Base-by-base conservation (phyloP, 2,113 vertebrate species). In the Alaudala cheleensis region DNA sequence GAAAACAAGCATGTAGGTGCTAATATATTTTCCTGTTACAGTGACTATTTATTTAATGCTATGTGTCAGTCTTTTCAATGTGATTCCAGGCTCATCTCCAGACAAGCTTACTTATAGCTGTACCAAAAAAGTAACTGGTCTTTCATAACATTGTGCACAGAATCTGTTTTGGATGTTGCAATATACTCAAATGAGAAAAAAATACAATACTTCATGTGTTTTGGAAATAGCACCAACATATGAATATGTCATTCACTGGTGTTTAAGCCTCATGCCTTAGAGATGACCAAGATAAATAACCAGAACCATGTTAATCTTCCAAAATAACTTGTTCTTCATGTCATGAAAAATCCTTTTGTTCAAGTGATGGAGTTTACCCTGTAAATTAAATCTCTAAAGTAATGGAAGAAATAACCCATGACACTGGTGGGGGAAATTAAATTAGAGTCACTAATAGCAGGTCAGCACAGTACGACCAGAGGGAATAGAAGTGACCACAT, bases 371-470 rank as follows among this genome's bases (percentile, higher is more conserved):
- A 97, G 97, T 98, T 98, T 97, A 94, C 89, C 81, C 88, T 97
- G 97, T 97, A 98, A 98, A 98, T 97, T 97, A 98, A 98, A 97
- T 97, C 95, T 96, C 93, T 96, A 92, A 97, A 97, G 93, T 98
- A 98, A 98, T 98, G 95, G 96, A 98, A 98, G 95, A 97, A 98
- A 97, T 97, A 98, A 98, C 96, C 97, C 93, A 96, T 98, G 97
- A 97, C 96, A 98, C 97, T 90, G 56, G 95, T 91, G 90, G 96
- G 94, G 95, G 91, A 98, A 98, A 98, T 98, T 98, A 98, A 98
- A 98, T 98, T 98, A 98, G 88, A 98, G 97, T 95, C 95, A 96
- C 96, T 98, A 98, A 98, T 97, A 97, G 97, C 95, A 96, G 98
- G 97, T 98, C 98, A 98, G 85, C 89, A 65, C 80, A 34, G 73